A percentile compares a stretch with the other conserved stretches of the same genome.
phyloP scores from a whole-genome alignment of 2,888 invertebrate species.

The Campoplex capitator region DNA sequence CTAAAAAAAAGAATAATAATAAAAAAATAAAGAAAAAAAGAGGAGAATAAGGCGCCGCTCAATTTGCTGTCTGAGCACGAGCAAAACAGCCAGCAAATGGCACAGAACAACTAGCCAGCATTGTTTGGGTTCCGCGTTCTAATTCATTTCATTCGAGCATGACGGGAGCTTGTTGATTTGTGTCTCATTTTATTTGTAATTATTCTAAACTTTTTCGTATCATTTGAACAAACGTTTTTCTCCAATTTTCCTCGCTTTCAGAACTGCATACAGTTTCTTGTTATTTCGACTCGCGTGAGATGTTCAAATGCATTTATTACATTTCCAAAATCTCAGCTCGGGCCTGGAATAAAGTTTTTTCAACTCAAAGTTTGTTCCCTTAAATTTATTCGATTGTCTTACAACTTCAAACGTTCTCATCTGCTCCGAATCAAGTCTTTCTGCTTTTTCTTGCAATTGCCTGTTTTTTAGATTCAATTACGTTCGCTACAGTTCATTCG shows the following conservation, averaged over 20 bases:
- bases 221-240: not conserved
- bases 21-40: slow-evolving; percentile 37
- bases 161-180: slow-evolving; percentile 44
- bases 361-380: not conserved
- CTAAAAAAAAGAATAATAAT: slow-evolving; percentile 18
- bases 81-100: slow-evolving; percentile 33
- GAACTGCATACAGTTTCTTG: not conserved
- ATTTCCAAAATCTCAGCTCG: not conserved
- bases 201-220: not conserved
- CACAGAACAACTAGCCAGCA: slow-evolving; percentile 42
- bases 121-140: slow-evolving; percentile 68
- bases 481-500: not conserved
- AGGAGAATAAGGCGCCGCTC: slow-evolving; percentile 64
- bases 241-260: not conserved
- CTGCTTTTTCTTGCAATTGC: not conserved
- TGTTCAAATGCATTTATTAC: not conserved
- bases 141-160: slow-evolving; percentile 63
- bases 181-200: slow-evolving; percentile 44
- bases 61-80: slow-evolving; percentile 60
- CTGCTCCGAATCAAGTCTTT: too few relatives aligned
- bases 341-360: not conserved
- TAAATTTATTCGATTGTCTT: not conserved
- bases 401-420: not conserved
- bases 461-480: not conserved
- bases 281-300: not conserved